phyloP scores from a whole-genome alignment of 2,888 invertebrate genomes.

The Tenthredo mesomela region DNA sequence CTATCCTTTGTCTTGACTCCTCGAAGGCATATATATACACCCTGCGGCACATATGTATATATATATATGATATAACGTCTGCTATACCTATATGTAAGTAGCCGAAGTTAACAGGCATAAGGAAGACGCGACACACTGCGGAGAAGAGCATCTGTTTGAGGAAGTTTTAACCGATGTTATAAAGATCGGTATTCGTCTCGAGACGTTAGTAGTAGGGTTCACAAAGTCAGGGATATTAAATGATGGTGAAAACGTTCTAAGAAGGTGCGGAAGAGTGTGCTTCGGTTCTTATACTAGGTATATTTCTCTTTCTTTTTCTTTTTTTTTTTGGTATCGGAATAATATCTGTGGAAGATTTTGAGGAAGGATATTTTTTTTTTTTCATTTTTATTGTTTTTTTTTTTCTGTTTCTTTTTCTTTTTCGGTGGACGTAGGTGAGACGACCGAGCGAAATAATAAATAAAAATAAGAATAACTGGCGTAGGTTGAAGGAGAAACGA shows the following conservation, averaged over 20 bases:
- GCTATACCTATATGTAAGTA: neutral
- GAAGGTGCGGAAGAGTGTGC: neutral
- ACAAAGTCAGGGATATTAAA: neutral
- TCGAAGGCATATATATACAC: neutral
- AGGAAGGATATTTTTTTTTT: neutral
- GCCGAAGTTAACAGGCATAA: slow-evolving; percentile 26
- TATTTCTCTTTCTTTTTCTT: too few relatives aligned
- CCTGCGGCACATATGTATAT: neutral
- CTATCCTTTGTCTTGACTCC: slow-evolving; percentile 72
- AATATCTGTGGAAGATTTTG: slow-evolving; percentile 1
- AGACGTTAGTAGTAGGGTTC: neutral
- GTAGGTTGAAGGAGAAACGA: slow-evolving; percentile 57
- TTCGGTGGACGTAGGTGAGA: slow-evolving; percentile 13
- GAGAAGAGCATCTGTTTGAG: slow-evolving; percentile 34
- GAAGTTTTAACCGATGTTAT: neutral
- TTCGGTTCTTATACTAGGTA: neutral
- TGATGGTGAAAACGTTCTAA: neutral
- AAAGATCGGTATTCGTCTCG: neutral
- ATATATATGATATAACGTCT: neutral
- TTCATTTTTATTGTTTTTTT: too few relatives aligned
- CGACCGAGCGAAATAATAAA: slow-evolving; percentile 37
- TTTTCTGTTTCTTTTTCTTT: too few relatives aligned
- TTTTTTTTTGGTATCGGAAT: neutral
- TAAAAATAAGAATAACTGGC: slow-evolving; percentile 36
- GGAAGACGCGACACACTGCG: slow-evolving; percentile 38